Base-by-base conservation (phyloP, 2,113 vertebrate species). In the Speoplatyrhinus poulsoni region DNA sequence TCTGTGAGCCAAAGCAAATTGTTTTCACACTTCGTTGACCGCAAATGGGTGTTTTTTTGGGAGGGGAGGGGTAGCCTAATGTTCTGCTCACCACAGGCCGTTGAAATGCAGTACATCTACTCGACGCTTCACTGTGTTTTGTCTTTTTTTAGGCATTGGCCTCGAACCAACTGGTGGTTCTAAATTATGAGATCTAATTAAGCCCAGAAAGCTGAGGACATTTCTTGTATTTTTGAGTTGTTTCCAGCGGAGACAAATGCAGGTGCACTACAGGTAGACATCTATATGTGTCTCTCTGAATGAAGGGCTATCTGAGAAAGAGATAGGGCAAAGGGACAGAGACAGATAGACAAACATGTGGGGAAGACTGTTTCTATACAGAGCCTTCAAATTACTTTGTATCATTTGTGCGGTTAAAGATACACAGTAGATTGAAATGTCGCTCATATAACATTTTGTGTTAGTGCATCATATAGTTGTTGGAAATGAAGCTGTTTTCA, bases 1-100 rank as follows among this genome's bases (percentile, higher is more conserved):
- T 91, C 70, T 90, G 91, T 89, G 57, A 65, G 80, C 81, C 79
- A 75, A 93, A 93, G 94, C 95, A 91, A 79, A 93, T 94, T 85
- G 85, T 81, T 0, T 69, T 90, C 84, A 89, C 91, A 92, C 88
- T 84, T 75, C 88, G 83, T 67, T 91, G 91, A 55, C 46, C 77
- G 56, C 82, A 46, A 93, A 93, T 87, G 74, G 73, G 10, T 78
- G 87, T 12, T 89, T 89, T 91, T 77, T 86, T 17, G 8, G 48
- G 65, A 46, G 65, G 41, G 65, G 12, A 19, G 19, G 82, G 79
- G 80, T 67, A 82, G 72, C 78, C 84, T 19, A 19, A 19, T 19
- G 85, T 81, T 73, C 46, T 63, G 63, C 75, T 85, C 72, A 73
- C 6, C 53, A 70, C 41, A 64, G 46, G 55, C 49, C 77, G 60